Conservation (phyloP, 2,113 vertebrate genomes). For the cattle (Bos taurus) region ARS-UCD2.0 NC_037330.1:98683501-98684000, state of each 20-base stretch:
- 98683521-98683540: not conserved
- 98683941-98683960: not conserved
- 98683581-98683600: not conserved
- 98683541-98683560: not conserved
- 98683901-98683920: not conserved
- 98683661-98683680: not conserved
- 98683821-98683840: not conserved
- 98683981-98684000: not conserved
- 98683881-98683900: not conserved
- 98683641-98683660: too few relatives aligned
- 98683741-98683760: not conserved
- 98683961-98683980: not conserved
- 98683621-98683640: not conserved
- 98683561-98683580: accelerated
- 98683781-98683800: not conserved
- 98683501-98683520: not conserved
- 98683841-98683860: not conserved
- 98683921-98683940: not conserved
- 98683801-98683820: not conserved
- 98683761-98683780: not conserved
- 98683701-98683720: not conserved
- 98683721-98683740: not conserved
- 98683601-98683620: not conserved
- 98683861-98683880: not conserved
- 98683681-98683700: not conserved